Base-by-base conservation (phyloP, 2,888 invertebrate genomes). In the Drosophila gaucha region DNA sequence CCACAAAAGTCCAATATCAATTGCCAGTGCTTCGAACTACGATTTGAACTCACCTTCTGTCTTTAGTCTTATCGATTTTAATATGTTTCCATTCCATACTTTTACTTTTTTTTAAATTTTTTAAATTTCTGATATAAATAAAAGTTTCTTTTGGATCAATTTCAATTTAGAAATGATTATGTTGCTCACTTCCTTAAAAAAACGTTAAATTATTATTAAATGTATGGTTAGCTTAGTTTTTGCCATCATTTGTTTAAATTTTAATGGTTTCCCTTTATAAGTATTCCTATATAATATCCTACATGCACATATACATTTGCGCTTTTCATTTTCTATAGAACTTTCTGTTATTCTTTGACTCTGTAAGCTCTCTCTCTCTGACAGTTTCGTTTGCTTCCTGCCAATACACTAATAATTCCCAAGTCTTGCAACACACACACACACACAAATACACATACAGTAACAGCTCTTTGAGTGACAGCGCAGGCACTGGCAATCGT, bases 401-500 rank as follows among this genome's bases (percentile, higher is more conserved):
- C 47, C 33, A 70, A n/a, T n/a, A n/a, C n/a, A n/a, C n/a, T n/a
- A n/a, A n/a, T n/a, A n/a, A 60, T 57, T 50, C n/a, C 35, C 52
- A 26, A 38, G 38, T 16, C 47, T 52, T 47, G 44, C 20, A 58
- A 44, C 47, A 38, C 51, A 49, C 14, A 52, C 24, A 56, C 16
- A 36, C 35, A 30, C 33, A 36, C 47, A 51, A 20, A 26, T 31
- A 49, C 12, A 52, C 12, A 57, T 1, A n/a, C 24, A 30, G 33
- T 14, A 10, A 35, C n/a, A 50, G 18, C 33, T 16, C 18, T 49
- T 18, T 20, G 52, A 55, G 35, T 57, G 60, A 60, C 77, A 62
- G 54, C 33, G 9, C 22, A 44, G 49, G 66, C 35, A 64, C 72
- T 57, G 72, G 77, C 66, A 74, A 74, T 76, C 74, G 74, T 59